These are phyloP conservation scores for Cetoscarus ocellatus DNA, from an alignment of 2,797 vertebrate species.

Conservation along the genomic window DNA sequence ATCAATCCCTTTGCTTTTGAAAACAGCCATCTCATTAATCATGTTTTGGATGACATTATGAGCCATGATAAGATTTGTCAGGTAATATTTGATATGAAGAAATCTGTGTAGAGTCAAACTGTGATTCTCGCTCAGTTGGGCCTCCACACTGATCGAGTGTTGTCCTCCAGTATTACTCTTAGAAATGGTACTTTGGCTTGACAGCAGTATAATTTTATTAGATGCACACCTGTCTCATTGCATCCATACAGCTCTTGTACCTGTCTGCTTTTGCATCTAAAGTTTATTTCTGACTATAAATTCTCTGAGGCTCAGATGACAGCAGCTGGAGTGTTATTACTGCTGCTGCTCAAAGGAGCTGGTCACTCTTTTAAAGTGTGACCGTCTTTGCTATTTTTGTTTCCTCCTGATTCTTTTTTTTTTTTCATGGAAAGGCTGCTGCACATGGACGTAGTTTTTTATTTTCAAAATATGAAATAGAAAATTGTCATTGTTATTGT, in stretches of 20 bases:
- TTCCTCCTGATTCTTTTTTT: conserved; percentile 10
- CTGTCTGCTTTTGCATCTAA: conserved; percentile 11
- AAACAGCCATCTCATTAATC: conserved; percentile 7
- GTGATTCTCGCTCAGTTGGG: conserved; percentile 13
- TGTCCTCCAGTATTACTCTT: conserved; percentile 26
- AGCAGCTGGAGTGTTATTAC: conserved; percentile 11
- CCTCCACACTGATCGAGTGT: conserved; percentile 21
- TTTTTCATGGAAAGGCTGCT: neutral
- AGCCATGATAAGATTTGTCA: conserved; percentile 7
- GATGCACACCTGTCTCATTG: conserved; percentile 31
- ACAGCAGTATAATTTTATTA: conserved; percentile 26
- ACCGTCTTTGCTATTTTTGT: conserved; percentile 38
- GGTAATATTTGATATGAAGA: conserved; percentile 29
- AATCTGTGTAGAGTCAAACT: conserved; percentile 8
- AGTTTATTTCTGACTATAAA: conserved; percentile 27
- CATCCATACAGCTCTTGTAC: conserved; percentile 14
- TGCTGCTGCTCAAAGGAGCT: neutral
- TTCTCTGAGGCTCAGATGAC: conserved; percentile 27
- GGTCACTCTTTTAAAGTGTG: conserved; percentile 20
- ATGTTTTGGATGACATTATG: conserved; percentile 8
- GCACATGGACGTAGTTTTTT: neutral
- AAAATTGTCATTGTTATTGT: conserved; percentile 3
- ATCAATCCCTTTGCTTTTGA: neutral
- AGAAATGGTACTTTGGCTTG: conserved; percentile 29
- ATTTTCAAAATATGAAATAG: conserved; percentile 5